Conservation (phyloP, 2,888 invertebrate genomes). For the Pantelozetes paolii region DNA sequence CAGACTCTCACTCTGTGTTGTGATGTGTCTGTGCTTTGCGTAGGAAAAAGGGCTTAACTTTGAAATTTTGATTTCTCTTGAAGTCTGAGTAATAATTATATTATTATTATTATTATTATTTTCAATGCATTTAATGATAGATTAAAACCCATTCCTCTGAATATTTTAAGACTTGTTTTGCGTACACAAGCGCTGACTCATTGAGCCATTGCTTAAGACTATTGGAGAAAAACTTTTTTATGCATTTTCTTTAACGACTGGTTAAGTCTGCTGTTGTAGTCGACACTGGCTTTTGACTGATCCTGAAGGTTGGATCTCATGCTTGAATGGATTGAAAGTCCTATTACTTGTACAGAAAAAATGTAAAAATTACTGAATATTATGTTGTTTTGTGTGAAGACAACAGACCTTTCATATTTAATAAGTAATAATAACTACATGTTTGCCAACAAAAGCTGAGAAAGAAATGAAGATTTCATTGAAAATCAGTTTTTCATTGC, state of each 20-base stretch:
- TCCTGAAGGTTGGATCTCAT: neutral
- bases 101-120: neutral
- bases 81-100: too few relatives aligned
- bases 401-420: neutral
- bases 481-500: neutral
- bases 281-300: neutral
- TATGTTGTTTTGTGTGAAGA: conserved; percentile 1
- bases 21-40: neutral
- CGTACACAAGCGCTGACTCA: neutral
- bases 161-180: neutral
- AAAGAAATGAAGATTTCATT: neutral
- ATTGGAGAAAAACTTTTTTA: neutral
- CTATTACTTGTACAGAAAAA: neutral
- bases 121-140: neutral
- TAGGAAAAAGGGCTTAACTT: neutral
- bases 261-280: neutral
- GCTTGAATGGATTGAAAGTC: neutral
- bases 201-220: neutral
- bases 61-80: neutral
- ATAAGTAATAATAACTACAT: neutral
- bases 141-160: neutral
- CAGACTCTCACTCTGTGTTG: too few relatives aligned
- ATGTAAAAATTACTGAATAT: neutral
- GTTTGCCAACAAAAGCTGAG: neutral
- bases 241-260: neutral